These are phyloP conservation scores for Zoanthus sansibaricus DNA, from an alignment of 92 coral and sea anemone genomes.

Conservation along the genomic window DNA sequence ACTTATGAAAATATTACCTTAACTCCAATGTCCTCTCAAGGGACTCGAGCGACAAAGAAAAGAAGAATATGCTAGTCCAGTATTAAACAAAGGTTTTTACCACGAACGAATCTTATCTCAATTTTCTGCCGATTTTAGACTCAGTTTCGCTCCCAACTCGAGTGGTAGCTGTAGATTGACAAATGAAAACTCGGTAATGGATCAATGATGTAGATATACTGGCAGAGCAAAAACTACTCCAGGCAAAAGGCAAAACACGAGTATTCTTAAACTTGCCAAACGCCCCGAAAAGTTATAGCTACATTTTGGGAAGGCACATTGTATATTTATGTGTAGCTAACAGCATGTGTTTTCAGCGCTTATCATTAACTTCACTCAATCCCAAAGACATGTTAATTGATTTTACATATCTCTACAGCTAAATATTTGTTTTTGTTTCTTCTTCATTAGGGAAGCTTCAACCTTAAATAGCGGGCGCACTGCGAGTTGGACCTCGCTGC, in stretches of 20 bases:
- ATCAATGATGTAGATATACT: neutral
- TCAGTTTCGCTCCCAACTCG: neutral
- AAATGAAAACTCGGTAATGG: neutral
- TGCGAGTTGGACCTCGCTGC: neutral
- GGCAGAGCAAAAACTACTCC: neutral
- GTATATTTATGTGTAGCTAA: no score
- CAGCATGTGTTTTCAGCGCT: neutral
- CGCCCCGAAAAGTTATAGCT: constrained; percentile 1
- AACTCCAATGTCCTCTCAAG: no score
- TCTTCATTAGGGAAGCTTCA: neutral
- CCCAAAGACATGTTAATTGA: constrained; percentile 9
- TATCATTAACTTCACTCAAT: constrained; percentile 24
- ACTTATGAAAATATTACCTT: no score
- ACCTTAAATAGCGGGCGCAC: constrained; percentile 4
- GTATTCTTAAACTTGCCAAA: neutral
- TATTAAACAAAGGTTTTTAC: neutral
- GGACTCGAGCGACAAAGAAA: no score
- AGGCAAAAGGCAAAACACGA: neutral
- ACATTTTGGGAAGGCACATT: neutral
- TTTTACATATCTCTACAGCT: constrained; percentile 16
- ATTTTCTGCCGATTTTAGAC: neutral
- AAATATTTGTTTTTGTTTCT: constrained; percentile 1
- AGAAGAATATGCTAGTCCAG: neutral
- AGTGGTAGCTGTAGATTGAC: neutral
- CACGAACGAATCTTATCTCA: neutral